Percentiles rank a stretch among this genome's conserved stretches.
These are phyloP conservation scores for Aphidius ervi DNA, from an alignment of 1,140 invertebrate genomes.

Conservation along the genomic window DNA sequence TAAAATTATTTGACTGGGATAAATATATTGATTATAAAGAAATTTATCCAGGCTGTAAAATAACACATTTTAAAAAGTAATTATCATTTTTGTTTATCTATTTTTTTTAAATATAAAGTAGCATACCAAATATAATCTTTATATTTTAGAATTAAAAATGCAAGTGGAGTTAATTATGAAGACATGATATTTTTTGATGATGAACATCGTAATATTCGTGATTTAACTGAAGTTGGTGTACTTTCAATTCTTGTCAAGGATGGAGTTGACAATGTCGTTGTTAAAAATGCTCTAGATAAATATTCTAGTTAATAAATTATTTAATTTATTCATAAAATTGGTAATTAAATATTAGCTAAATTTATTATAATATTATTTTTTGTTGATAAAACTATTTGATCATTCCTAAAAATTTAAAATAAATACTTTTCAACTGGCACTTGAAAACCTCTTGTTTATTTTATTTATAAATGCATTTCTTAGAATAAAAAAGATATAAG, in stretches of 20 bases:
- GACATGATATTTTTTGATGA: constrained; percentile 75
- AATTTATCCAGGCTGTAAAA: constrained; percentile 73
- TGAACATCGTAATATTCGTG: constrained; percentile 60
- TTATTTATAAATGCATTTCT: no score
- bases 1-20: constrained; percentile 66
- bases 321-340: constrained; percentile 5
- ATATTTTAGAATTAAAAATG: constrained; percentile 57
- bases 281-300: constrained; percentile 51
- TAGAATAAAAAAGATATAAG: no score
- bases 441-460: no score
- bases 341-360: no score
- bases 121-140: constrained; percentile 26
- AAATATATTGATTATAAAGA: constrained; percentile 68
- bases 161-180: constrained; percentile 55
- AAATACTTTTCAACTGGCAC: no score
- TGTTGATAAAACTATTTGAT: no score
- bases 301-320: constrained; percentile 36
- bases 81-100: constrained; percentile 11
- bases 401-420: no score
- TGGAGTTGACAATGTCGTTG: constrained; percentile 51
- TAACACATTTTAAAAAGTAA: constrained; percentile 65
- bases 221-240: constrained; percentile 57
- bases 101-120: constrained; percentile 13
- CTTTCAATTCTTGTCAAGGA: constrained; percentile 56
- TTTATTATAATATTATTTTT: no score